Conservation (phyloP, 2,888 invertebrate genomes). For the Stenodera caucasica region DNA sequence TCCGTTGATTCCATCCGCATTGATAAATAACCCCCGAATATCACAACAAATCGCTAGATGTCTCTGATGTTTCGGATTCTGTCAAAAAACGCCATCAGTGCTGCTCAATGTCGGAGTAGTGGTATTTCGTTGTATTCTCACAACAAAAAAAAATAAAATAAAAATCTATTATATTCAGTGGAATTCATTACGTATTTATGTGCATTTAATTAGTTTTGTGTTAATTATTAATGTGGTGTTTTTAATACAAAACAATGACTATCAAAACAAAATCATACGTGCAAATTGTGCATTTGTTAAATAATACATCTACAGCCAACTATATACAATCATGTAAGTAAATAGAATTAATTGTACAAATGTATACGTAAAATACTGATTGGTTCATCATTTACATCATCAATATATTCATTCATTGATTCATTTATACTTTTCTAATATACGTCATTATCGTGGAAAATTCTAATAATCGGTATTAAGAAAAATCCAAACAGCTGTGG, state of each 20-base stretch:
- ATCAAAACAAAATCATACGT: constrained; percentile 44
- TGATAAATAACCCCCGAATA: background rate
- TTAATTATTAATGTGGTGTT: background rate
- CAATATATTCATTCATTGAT: background rate
- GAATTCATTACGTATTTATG: too few species aligned
- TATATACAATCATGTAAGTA: constrained; percentile 49
- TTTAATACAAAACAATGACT: constrained; percentile 37
- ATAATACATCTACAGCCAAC: constrained; percentile 43
- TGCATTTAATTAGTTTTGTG: background rate
- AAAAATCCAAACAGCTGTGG: too few species aligned
- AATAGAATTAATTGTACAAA: too few species aligned
- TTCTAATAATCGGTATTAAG: too few species aligned
- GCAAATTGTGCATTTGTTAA: constrained; percentile 43
- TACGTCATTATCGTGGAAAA: too few species aligned
- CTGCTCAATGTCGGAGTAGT: background rate
- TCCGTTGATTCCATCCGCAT: background rate
- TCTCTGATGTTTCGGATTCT: background rate
- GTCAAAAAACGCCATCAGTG: background rate
- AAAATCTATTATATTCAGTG: too few species aligned
- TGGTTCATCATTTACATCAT: too few species aligned
- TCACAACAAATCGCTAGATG: background rate
- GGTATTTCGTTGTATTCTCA: background rate
- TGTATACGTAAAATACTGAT: too few species aligned
- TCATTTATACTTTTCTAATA: background rate
- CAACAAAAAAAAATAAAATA: background rate